These are phyloP conservation scores for Gymnopithys bicolor DNA, from an alignment of 2,797 vertebrate species.

Conservation along the genomic window DNA sequence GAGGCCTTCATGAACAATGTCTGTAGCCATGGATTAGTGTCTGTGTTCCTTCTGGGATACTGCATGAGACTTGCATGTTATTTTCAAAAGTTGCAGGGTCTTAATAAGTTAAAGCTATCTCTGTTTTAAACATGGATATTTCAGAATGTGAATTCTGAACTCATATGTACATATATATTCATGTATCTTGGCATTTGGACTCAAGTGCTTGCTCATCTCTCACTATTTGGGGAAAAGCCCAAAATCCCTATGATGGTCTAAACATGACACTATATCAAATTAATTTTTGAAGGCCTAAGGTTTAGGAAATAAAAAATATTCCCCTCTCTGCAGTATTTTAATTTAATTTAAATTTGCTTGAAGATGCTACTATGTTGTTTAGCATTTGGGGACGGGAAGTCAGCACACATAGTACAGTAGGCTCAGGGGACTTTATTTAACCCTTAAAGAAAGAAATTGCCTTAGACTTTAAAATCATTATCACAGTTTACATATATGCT, in stretches of 20 bases:
- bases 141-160: background rate
- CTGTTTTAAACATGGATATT: background rate
- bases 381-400: background rate
- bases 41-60: conserved; percentile 17
- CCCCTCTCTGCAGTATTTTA: background rate
- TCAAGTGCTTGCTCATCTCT: conserved; percentile 26
- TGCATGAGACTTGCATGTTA: conserved; percentile 31
- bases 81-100: background rate
- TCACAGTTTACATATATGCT: conserved; percentile 24
- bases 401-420: background rate
- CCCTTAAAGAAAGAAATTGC: background rate
- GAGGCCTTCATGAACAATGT: background rate
- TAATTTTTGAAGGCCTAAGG: background rate
- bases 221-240: conserved; percentile 22
- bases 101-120: background rate
- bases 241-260: background rate
- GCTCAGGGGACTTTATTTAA: background rate
- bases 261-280: background rate
- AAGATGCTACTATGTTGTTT: background rate
- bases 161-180: background rate
- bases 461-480: background rate
- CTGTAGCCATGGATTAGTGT: background rate
- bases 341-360: background rate
- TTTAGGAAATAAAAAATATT: background rate
- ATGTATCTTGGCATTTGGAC: background rate